phyloP scores from a whole-genome alignment of 2,113 vertebrate genomes.

The Phrynosoma platyrhinos region DNA sequence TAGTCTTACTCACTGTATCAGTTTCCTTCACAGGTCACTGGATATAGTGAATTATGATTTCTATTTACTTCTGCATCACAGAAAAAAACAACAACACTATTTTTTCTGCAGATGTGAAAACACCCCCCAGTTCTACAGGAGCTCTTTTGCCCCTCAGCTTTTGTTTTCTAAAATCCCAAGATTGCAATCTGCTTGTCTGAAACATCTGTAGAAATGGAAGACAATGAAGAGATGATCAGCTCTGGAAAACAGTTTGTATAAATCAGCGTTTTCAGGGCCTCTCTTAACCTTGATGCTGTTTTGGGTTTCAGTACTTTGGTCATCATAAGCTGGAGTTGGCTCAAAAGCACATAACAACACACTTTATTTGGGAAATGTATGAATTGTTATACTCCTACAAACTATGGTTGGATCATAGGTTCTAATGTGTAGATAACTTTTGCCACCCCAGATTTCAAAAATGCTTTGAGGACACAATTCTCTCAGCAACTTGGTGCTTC shows the following conservation, averaged over 20 bases:
- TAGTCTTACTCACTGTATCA: background rate
- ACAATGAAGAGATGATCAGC: too few species aligned
- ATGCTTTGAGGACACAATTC: too few species aligned
- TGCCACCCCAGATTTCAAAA: background rate
- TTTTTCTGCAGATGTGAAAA: background rate
- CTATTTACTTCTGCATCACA: background rate
- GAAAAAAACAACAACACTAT: background rate
- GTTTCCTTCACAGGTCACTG: constrained; percentile 1
- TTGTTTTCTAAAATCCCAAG: background rate
- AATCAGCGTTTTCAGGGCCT: background rate
- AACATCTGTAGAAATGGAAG: background rate
- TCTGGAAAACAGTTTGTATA: background rate
- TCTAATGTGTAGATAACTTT: background rate
- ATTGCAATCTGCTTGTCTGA: background rate
- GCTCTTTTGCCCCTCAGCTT: too few species aligned
- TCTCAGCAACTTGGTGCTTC: background rate
- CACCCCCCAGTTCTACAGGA: background rate
- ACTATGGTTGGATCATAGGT: background rate
- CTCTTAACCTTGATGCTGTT: background rate
- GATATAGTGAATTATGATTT: background rate
- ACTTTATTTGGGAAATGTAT: too few species aligned
- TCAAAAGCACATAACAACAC: too few species aligned
- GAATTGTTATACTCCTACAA: background rate
- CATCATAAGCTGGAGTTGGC: too few species aligned
- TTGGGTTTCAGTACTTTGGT: background rate